Evolutionary conservation across 2,888 invertebrate genomes (phyloP).

Genomic region (Aelia acuminata): DNA sequence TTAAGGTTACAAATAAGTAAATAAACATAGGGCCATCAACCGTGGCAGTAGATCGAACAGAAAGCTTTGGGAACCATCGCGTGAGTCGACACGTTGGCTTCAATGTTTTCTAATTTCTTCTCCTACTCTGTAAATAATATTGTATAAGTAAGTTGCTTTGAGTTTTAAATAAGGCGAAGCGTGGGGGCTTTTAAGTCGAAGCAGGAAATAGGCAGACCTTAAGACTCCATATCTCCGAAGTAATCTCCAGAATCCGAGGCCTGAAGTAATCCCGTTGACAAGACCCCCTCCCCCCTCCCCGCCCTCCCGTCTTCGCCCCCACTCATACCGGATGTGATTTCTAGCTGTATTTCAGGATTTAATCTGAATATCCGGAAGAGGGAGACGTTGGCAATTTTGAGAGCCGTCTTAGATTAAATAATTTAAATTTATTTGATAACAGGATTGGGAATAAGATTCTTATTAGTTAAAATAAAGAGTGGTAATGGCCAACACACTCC

Average conservation of each 20-base stretch:
- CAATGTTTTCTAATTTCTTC: too few relatives aligned
- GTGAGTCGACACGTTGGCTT: too few relatives aligned
- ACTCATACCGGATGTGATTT: slow-evolving; percentile 31
- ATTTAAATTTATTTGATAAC: background rate
- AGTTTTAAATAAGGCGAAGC: background rate
- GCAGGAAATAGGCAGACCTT: slow-evolving; percentile 22
- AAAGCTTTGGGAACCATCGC: too few relatives aligned
- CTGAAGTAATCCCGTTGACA: slow-evolving; percentile 31
- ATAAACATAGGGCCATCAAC: too few relatives aligned
- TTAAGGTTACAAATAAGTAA: too few relatives aligned
- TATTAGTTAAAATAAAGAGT: too few relatives aligned
- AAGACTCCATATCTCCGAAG: slow-evolving; percentile 36
- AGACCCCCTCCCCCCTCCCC: background rate
- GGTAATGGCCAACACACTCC: too few relatives aligned
- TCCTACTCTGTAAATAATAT: background rate
- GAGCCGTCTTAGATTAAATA: background rate
- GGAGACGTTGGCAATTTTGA: background rate
- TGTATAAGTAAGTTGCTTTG: background rate
- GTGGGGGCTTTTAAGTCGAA: background rate
- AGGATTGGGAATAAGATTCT: too few relatives aligned
- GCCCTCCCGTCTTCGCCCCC: too few relatives aligned
- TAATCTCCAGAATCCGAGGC: slow-evolving; percentile 30
- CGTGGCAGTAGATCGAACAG: too few relatives aligned
- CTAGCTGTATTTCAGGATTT: slow-evolving; percentile 14
- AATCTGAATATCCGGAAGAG: background rate